phyloP scores from a whole-genome alignment of 2,888 invertebrate species.

The Seira sanloemensis region DNA sequence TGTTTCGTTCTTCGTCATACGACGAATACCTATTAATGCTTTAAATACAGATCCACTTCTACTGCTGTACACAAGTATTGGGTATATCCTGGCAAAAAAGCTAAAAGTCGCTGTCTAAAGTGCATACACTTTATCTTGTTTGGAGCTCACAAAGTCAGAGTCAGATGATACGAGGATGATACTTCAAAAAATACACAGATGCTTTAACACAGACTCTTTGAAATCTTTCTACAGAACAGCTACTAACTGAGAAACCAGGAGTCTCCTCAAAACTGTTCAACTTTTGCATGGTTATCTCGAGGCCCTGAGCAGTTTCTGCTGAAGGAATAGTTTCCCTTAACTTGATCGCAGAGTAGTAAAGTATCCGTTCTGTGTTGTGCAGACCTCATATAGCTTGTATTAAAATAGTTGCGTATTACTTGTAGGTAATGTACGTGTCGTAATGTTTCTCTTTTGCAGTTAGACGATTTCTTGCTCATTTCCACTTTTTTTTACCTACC shows the following conservation, averaged over 20 bases:
- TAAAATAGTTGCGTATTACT: neutral
- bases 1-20: conserved; percentile 19
- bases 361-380: neutral
- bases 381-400: neutral
- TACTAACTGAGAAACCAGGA: too few relatives aligned
- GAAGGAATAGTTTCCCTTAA: too few relatives aligned
- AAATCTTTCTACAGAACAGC: too few relatives aligned
- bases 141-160: neutral
- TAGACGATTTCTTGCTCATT: conserved; percentile 16
- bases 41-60: too few relatives aligned
- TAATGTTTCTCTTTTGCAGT: conserved; percentile 14
- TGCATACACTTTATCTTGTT: neutral
- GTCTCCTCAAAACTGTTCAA: too few relatives aligned
- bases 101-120: too few relatives aligned
- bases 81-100: too few relatives aligned
- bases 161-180: neutral
- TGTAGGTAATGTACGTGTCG: neutral
- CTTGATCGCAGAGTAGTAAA: too few relatives aligned
- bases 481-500: neutral
- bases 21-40: conserved; percentile 8
- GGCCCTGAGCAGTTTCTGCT: too few relatives aligned
- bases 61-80: too few relatives aligned
- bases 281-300: too few relatives aligned
- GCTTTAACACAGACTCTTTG: too few relatives aligned
- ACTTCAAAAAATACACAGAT: neutral